Percentiles rank a stretch among this genome's conserved stretches.
Evolutionary conservation across 2,797 vertebrate genomes (phyloP).

Genomic region (Percopsis omiscomaycus): DNA sequence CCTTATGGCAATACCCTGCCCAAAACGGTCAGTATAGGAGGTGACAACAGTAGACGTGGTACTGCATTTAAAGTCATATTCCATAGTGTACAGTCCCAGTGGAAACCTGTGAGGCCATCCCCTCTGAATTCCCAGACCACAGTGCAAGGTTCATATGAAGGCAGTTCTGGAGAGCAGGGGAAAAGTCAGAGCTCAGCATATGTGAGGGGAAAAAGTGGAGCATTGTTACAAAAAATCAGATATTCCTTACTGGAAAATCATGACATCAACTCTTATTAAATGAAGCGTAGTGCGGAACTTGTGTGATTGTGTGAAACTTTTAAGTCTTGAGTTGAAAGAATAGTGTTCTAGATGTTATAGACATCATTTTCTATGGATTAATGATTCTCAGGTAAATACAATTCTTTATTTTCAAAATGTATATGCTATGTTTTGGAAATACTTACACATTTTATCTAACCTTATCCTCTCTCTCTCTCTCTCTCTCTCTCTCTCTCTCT

Average conservation of each 20-base stretch:
- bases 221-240: conserved; percentile 46
- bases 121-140: conserved; percentile 39
- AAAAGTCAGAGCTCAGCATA: conserved; percentile 43
- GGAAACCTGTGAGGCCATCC: conserved; percentile 43
- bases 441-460: too few relatives aligned
- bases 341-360: too few relatives aligned
- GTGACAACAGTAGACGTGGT: too few relatives aligned
- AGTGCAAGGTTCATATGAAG: too few relatives aligned
- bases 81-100: conserved; percentile 8
- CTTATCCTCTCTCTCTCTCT: neutral
- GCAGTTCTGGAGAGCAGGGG: conserved; percentile 45
- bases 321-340: neutral
- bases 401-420: neutral
- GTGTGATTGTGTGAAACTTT: neutral
- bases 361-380: too few relatives aligned
- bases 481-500: neutral
- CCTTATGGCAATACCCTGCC: too few relatives aligned
- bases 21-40: too few relatives aligned
- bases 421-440: neutral
- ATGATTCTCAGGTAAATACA: neutral
- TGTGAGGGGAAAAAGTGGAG: conserved; percentile 49
- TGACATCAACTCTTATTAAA: conserved; percentile 16
- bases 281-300: too few relatives aligned
- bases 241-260: conserved; percentile 16
- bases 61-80: too few relatives aligned